Evolutionary conservation across 2,888 invertebrate species (phyloP).

Genomic region (Dyspetes luteomarginatus): DNA sequence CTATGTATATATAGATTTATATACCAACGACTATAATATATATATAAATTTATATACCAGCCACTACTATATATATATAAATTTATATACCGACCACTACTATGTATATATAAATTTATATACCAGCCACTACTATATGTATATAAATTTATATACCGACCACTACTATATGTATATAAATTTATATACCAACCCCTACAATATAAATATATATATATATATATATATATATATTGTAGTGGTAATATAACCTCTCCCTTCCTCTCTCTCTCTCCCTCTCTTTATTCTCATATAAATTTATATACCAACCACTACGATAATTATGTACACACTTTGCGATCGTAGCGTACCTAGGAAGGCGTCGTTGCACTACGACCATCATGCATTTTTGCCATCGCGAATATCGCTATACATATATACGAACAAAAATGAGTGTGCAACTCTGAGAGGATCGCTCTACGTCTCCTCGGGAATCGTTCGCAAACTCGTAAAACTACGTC

Average conservation of each 20-base stretch:
- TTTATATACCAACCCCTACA: background rate
- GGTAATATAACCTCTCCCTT: too few relatives aligned
- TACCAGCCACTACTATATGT: background rate
- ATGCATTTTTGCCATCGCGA: conserved; percentile 46
- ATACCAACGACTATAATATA: too few relatives aligned
- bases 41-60: conserved; percentile 2
- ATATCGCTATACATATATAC: conserved; percentile 20
- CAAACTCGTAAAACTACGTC: conserved; percentile 73
- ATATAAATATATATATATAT: conserved; percentile 14
- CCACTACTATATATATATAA: background rate
- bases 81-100: too few relatives aligned
- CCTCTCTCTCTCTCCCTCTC: conserved; percentile 15
- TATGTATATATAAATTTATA: conserved; percentile 18
- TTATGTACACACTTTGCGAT: conserved; percentile 34
- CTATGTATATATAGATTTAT: conserved; percentile 11
- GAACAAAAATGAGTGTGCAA: conserved; percentile 30
- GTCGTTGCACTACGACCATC: conserved; percentile 44
- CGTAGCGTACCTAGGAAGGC: conserved; percentile 52
- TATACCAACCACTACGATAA: background rate
- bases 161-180: too few relatives aligned
- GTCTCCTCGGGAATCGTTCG: conserved; percentile 66
- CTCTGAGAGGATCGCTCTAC: conserved; percentile 12
- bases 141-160: too few relatives aligned
- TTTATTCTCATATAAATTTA: conserved; percentile 14
- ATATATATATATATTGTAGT: conserved; percentile 22